Percentiles rank a stretch among this genome's conserved stretches.
Conservation (phyloP, 1,140 invertebrate species). For the Papilio glaucus region DNA sequence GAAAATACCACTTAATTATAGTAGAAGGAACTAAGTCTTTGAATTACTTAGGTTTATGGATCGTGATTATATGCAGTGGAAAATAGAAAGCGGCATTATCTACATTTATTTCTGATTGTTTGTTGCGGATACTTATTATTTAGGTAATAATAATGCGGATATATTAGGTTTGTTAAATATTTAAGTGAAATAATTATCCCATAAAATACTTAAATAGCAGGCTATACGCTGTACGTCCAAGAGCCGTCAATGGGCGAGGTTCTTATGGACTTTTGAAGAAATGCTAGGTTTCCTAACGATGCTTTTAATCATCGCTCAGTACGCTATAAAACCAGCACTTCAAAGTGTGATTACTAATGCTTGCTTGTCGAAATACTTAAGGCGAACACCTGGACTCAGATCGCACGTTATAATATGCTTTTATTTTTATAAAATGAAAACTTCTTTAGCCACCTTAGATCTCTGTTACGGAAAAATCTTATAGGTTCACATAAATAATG, state of each 20-base stretch:
- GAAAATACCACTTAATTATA: constrained; percentile 34
- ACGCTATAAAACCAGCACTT: background rate
- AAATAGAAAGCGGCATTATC: background rate
- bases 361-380: background rate
- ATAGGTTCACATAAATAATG: too few relatives aligned
- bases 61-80: constrained; percentile 41
- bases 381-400: background rate
- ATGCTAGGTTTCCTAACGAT: background rate
- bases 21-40: constrained; percentile 38
- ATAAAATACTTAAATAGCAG: background rate
- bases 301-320: background rate
- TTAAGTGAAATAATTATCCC: constrained; percentile 3
- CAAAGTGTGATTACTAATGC: constrained; percentile 19
- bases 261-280: background rate
- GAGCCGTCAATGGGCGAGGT: background rate
- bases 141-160: background rate
- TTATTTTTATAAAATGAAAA: too few relatives aligned
- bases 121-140: background rate
- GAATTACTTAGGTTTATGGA: constrained; percentile 51
- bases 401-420: background rate
- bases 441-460: too few relatives aligned
- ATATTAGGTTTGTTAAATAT: constrained; percentile 11
- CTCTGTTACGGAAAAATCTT: too few relatives aligned
- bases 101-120: constrained; percentile 15
- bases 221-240: background rate